Base-by-base conservation (phyloP, 2,113 vertebrate species). In the Sula dactylatra region DNA sequence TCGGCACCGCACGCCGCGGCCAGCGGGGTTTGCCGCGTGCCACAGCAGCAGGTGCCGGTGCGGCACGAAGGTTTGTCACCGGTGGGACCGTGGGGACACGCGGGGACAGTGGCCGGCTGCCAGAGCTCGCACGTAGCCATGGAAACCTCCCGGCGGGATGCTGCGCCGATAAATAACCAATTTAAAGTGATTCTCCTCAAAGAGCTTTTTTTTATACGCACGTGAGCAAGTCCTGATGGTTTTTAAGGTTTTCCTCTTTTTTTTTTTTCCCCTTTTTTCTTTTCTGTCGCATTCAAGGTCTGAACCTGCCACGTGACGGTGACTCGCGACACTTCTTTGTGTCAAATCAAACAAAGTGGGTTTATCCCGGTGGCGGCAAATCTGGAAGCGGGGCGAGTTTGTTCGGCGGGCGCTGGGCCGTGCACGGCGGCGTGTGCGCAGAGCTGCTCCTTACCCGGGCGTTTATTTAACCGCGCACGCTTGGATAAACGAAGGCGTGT, bases 141-240 rank as follows among this genome's bases (percentile, higher is more conserved):
- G 96, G 96, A 76, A 97, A 97, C 96, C 94, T 95, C 95, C 88
- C 59, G 1, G 92, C 74, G 58, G 96, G 95, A 97, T 94, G 79
- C 95, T 74, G 96, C 16, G 26, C 76, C 22, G 27, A 93, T 81
- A 95, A 94, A 88, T 86, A 86, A 95, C 95, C 95, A 91, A 91
- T 91, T 91, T 86, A n/a, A 90, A 77, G 93, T 32, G 54, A 94
- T 93, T 94, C 34, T 88, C 38, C 67, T 79, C 77, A 81, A 92
- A 94, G 80, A 79, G 81, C 17, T 52, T 50, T 47, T 64, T 44
- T 69, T 62, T 27, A 4, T 20, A 1, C 17, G n/a, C 3, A 8
- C 7, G 52, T 13, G 72, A 56, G 87, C 45, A 25, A 79, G 82
- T 32, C 45, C 65, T 58, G 16, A 17, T 1, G 21, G 8, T n/a